Conservation (phyloP, 1,140 invertebrate genomes). For the Pseudobourletiella spinata region DNA sequence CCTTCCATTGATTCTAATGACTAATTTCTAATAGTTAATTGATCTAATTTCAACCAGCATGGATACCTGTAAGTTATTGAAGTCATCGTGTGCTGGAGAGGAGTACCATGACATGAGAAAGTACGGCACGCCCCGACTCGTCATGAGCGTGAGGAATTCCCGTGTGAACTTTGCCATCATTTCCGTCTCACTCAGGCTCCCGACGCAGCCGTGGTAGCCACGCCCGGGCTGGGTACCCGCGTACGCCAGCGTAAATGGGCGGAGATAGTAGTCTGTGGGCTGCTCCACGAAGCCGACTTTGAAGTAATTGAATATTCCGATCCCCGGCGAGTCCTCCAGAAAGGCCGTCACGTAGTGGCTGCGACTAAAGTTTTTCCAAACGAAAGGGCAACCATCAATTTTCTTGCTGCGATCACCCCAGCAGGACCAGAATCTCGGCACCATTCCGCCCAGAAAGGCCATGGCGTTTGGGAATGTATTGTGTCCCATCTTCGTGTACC, state of each 20-base stretch:
- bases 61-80: constrained; percentile 32
- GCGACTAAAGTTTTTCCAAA: constrained; percentile 42
- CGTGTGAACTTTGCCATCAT: constrained; percentile 26
- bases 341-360: constrained; percentile 40
- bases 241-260: constrained; percentile 13
- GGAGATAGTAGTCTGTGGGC: constrained; percentile 33
- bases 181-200: constrained; percentile 17
- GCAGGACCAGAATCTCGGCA: constrained; percentile 20
- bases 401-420: constrained; percentile 16
- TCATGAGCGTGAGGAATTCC: background rate
- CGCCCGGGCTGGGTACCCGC: background rate
- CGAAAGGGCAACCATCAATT: constrained; percentile 41
- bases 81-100: constrained; percentile 28
- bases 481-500: constrained; percentile 38
- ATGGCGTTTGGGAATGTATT: constrained; percentile 43
- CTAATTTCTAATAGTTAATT: no score
- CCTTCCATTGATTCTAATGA: no score
- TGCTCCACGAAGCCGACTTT: constrained; percentile 30
- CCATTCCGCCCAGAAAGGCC: constrained; percentile 34
- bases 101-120: constrained; percentile 35
- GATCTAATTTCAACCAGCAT: background rate
- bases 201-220: constrained; percentile 1
- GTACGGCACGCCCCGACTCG: constrained; percentile 13
- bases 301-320: constrained; percentile 42
- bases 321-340: constrained; percentile 42